Evolutionary conservation across 35 echinoderm and acorn worm species (phyloP), one percentile per base, ranked within the genome.

Genomic region (Apostichopus japonicus): DNA sequence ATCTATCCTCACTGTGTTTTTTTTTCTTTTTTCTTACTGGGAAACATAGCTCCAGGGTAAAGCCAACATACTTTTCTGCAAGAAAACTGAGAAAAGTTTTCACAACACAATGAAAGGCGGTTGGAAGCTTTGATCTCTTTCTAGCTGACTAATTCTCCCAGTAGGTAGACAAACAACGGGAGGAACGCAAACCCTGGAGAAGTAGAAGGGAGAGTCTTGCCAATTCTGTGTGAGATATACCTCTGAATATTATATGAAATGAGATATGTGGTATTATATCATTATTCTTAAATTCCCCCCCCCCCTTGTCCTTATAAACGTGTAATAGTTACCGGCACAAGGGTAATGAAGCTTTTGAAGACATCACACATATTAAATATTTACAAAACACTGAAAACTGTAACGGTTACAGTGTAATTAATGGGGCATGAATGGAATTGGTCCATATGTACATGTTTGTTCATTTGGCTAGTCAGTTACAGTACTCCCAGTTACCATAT

Each of bases 31-130:
- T 19, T 67, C 63, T 19, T 15, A 67, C 63, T 83, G 54, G 55
- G 33, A 83, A 44, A 83, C 79, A 44, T 54, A 83, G 79, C 79
- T 52, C 16, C 10, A 83, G 79, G 79, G 33, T 17, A 83, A 83
- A 83, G 79, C 79, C 79, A 83, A 83, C 79, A 83, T 83, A 83
- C 79, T 53, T 82, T 53, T 80, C 54, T 83, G 19, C 24, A 83
- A 67, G 51, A 83, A 83, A 83, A 55, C 24, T 83, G 79, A 54
- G 51, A 83, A 67, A 83, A 83, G 79, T 83, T 83, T 83, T 83
- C 51, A 54, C 51, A 83, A 52, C 79, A 83, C 44, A 83, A 83
- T 83, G 54, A 83, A 55, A 83, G 51, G 51, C 79, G 79, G 79
- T 44, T n/a, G 24, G 17, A n/a, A 54, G 79, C 79, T 83, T 83